A percentile compares a stretch with the other conserved stretches of the same genome.
Evolutionary conservation across 2,797 vertebrate genomes (phyloP).

Genomic region (Diceros bicornis): DNA sequence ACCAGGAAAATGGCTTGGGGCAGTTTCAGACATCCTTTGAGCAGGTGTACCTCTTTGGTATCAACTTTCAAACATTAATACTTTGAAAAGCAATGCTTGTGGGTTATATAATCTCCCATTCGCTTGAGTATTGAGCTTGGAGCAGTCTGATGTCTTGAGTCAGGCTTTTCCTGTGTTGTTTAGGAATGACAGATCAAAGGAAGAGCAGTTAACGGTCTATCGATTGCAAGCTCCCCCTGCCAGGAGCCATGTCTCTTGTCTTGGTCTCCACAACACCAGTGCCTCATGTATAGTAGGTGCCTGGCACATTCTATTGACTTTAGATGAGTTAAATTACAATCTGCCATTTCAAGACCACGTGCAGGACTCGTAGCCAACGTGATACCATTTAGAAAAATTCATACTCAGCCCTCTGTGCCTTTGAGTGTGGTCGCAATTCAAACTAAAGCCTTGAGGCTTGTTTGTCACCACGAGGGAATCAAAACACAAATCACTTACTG

Average conservation of each 20-base stretch:
- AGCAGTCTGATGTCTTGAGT: background rate
- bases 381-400: background rate
- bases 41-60: background rate
- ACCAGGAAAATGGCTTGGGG: background rate
- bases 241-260: background rate
- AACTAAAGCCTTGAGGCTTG: background rate
- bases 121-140: background rate
- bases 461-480: background rate
- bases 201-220: background rate
- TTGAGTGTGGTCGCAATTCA: background rate
- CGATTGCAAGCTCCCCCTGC: background rate
- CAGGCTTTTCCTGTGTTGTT: background rate
- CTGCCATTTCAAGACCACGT: background rate
- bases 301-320: background rate
- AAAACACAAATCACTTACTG: background rate
- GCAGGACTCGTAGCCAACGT: background rate
- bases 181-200: background rate
- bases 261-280: background rate
- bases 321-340: background rate
- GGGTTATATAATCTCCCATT: background rate
- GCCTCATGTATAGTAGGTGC: accelerated
- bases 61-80: background rate
- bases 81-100: background rate
- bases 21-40: background rate
- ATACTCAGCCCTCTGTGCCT: background rate